Base-by-base conservation (phyloP, 2,113 vertebrate species). In the Hemiscyllium ocellatum region DNA sequence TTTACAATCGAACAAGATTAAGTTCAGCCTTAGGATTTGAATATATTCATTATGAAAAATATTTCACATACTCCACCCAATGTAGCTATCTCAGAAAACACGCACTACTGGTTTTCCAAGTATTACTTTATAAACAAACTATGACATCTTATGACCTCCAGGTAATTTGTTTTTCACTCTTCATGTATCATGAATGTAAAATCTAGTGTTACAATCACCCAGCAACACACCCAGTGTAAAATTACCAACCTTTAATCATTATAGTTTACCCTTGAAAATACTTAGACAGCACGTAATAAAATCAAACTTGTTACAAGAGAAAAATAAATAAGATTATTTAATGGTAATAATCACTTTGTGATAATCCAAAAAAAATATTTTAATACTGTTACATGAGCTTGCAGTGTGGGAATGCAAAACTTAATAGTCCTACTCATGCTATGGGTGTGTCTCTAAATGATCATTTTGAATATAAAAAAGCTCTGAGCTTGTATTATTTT, bases 131-230 rank as follows among this genome's bases (percentile, higher is more conserved):
- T 47, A 61, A 47, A 52, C 42, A 72, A 72, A 72, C 94, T 50
- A 37, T 66, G 94, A 29, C 22, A 50, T 29, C 68, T 50, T 50
- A 72, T 52, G 66, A 26, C 24, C n/a, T 68, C 91, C n/a, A 94
- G 65, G 66, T 68, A 94, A 94, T 94, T 94, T 94, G 37, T 94
- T 94, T 94, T 24, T 37, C 91, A 42, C 20, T 50, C 0, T 95
- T 72, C 37, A 47, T 5, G 13, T 29, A 95, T 24, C 22, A 47
- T 72, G 94, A 95, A 72, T 50, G 4, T 72, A 47, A 72, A 72
- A 42, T 95, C 68, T 72, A 26, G 42, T 95, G 42, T 47, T 72
- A 52, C 94, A 95, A 72, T 72, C 68, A 52, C 94, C 37, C 29
- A 72, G 42, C 22, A 1, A 69, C 68, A 95, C 94, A 95, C 47